Evolutionary conservation across 1,140 invertebrate genomes (phyloP), one percentile per base, ranked within the genome.

Genomic region (Meloidogyne chitwoodi): DNA sequence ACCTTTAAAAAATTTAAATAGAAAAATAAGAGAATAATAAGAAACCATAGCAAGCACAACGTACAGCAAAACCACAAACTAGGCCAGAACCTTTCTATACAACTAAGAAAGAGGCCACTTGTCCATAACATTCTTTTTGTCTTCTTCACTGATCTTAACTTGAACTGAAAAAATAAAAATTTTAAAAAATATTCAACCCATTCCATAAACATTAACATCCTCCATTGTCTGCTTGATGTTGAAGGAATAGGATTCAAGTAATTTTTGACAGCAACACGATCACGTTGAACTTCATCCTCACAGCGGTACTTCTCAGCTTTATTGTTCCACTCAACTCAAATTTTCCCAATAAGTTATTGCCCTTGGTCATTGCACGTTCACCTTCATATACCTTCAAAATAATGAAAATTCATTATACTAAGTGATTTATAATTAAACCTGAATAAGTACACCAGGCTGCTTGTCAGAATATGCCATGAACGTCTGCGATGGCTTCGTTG

Each of bases 31-130:
- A n/a, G n/a, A n/a, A n/a, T n/a, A n/a, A n/a, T n/a, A n/a, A n/a
- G n/a, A n/a, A n/a, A n/a, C n/a, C n/a, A n/a, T n/a, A n/a, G n/a
- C n/a, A n/a, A n/a, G n/a, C n/a, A n/a, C n/a, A n/a, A n/a, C n/a
- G n/a, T n/a, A n/a, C n/a, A n/a, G n/a, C n/a, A n/a, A n/a, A n/a
- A n/a, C n/a, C n/a, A n/a, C n/a, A n/a, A n/a, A n/a, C n/a, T n/a
- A n/a, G n/a, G n/a, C n/a, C n/a, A n/a, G n/a, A n/a, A n/a, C n/a
- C n/a, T n/a, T n/a, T n/a, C n/a, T n/a, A n/a, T n/a, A n/a, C 64
- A 98, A 90, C 95, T 95, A 98, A 80, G 92, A 91, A 86, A 98
- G 93, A 69, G 93, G 93, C 88, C 94, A 95, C 87, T 94, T 95
- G 83, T 96, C 93, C 78, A 92, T 82, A 79, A 97, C 92, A 22